These are phyloP conservation scores for Drosophila triauraria DNA, from an alignment of 1,140 invertebrate species.

Conservation along the genomic window DNA sequence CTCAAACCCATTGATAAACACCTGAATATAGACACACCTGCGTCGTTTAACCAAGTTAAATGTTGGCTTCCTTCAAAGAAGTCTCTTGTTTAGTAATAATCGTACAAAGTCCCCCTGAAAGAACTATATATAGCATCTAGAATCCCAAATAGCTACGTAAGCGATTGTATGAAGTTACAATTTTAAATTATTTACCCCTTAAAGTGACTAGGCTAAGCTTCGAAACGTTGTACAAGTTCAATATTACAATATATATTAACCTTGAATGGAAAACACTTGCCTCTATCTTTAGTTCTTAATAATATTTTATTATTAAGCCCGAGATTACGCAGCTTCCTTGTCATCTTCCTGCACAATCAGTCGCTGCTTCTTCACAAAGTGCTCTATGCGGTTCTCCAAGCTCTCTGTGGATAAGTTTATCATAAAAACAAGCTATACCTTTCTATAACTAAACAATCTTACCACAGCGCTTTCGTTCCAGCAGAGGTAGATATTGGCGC, in stretches of 20 bases:
- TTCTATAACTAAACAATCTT: conserved; percentile 12
- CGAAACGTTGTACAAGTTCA: conserved; percentile 55
- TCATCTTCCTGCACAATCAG: conserved; percentile 54
- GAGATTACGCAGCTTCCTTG: not conserved
- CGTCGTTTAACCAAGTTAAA: conserved; percentile 28
- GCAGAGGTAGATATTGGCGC: conserved; percentile 90
- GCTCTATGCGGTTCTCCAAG: conserved; percentile 90
- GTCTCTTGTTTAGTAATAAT: conserved; percentile 50
- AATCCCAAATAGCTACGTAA: conserved; percentile 35
- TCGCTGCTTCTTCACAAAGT: conserved; percentile 89
- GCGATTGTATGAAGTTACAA: conserved; percentile 48
- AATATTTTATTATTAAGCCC: not conserved
- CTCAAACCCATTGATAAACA: conserved; percentile 17
- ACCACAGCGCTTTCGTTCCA: conserved; percentile 91
- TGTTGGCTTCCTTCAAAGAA: conserved; percentile 23
- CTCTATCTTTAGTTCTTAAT: not conserved
- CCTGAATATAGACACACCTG: conserved; percentile 30
- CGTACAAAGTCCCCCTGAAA: conserved; percentile 55
- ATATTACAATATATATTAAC: conserved; percentile 43
- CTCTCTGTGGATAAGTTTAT: conserved; percentile 87
- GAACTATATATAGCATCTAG: conserved; percentile 26
- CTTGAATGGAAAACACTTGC: conserved; percentile 3
- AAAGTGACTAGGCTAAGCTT: conserved; percentile 43
- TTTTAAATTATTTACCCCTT: conserved; percentile 65
- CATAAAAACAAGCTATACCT: not conserved